These are phyloP conservation scores for Actinia tenebrosa DNA, from an alignment of 64 coral and sea anemone species.

Conservation along the genomic window DNA sequence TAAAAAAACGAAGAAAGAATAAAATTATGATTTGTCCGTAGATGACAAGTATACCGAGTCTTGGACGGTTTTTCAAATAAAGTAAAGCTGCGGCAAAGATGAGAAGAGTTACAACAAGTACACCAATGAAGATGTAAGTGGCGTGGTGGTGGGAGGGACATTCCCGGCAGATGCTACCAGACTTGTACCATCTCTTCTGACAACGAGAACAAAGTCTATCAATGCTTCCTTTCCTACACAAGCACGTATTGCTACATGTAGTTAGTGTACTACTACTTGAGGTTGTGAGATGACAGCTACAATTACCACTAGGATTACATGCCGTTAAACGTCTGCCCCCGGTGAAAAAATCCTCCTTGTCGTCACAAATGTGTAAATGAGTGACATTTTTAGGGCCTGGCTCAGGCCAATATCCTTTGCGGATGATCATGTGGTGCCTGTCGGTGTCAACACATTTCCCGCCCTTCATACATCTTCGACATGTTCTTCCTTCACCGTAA, in stretches of 20 bases:
- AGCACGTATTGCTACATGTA: constrained; percentile 34
- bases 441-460: constrained; percentile 13
- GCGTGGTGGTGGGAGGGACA: constrained; percentile 22
- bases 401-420: background rate
- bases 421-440: background rate
- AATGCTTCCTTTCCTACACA: constrained; percentile 56
- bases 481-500: constrained; percentile 47
- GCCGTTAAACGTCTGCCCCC: background rate
- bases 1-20: background rate
- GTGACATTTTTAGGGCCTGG: background rate
- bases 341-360: background rate
- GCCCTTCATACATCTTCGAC: constrained; percentile 56
- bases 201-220: constrained; percentile 69
- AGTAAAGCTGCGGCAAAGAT: background rate
- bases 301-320: constrained; percentile 56
- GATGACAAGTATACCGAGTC: constrained; percentile 4
- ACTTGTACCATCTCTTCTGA: constrained; percentile 49
- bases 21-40: background rate
- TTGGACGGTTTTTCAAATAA: background rate
- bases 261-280: background rate
- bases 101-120: constrained; percentile 30
- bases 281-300: constrained; percentile 30
- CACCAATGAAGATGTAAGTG: background rate
- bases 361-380: background rate
- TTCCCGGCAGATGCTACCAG: constrained; percentile 39